phyloP scores from a whole-genome alignment of 1,140 invertebrate genomes.

The Leptopilina boulardi region DNA sequence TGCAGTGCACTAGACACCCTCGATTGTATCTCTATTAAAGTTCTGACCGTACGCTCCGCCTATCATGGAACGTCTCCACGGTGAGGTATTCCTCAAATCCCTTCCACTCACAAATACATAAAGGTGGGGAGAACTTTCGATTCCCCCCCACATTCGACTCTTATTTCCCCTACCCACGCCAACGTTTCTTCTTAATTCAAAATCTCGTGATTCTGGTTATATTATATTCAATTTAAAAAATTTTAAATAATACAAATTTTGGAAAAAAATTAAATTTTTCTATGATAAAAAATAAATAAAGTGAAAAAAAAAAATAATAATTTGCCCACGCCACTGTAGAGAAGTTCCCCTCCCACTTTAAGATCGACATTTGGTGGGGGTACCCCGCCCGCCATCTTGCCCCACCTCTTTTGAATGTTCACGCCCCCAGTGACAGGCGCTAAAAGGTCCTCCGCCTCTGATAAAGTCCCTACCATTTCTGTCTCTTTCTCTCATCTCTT shows the following conservation, averaged over 20 bases:
- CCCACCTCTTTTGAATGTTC: slow-evolving; percentile 43
- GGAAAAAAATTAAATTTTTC: no score
- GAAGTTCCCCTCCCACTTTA: background rate
- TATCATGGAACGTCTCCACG: slow-evolving; percentile 54
- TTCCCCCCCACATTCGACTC: slow-evolving; percentile 38
- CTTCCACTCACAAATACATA: slow-evolving; percentile 26
- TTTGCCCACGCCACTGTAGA: slow-evolving; percentile 2
- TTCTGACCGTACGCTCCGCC: slow-evolving; percentile 65
- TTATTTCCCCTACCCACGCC: background rate
- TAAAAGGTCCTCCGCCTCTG: slow-evolving; percentile 28
- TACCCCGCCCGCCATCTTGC: slow-evolving; percentile 45
- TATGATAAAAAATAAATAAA: no score
- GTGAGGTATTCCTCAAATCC: slow-evolving; percentile 29
- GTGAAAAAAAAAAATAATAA: background rate
- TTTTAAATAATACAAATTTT: no score
- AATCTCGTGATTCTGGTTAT: no score
- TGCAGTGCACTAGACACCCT: slow-evolving; percentile 73
- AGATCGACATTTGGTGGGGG: background rate
- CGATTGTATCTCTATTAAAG: slow-evolving; percentile 77
- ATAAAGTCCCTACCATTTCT: slow-evolving; percentile 35
- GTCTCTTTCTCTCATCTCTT: slow-evolving; percentile 32
- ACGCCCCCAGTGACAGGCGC: slow-evolving; percentile 35
- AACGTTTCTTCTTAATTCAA: no score
- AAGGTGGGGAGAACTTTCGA: slow-evolving; percentile 35
- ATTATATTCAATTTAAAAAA: no score